Conservation (phyloP, 2,888 invertebrate species). For the Byasa hedistus region DNA sequence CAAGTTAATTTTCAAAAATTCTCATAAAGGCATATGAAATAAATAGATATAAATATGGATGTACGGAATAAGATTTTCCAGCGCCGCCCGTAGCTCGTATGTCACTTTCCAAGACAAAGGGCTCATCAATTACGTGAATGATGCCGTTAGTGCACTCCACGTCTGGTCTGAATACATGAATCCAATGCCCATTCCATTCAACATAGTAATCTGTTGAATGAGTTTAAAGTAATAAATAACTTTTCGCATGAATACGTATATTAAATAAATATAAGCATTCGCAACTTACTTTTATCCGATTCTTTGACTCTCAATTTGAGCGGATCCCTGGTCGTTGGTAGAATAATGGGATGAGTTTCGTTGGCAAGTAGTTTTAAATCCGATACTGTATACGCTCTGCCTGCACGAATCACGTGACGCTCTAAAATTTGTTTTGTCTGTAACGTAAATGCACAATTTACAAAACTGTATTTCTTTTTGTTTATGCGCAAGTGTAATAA, state of each 20-base stretch:
- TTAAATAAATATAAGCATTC: not conserved
- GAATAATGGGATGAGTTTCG: constrained; percentile 82
- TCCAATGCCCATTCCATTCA: constrained; percentile 91
- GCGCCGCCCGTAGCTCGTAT: constrained; percentile 84
- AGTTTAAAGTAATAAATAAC: constrained; percentile 10
- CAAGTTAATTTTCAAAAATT: not conserved
- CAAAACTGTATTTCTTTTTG: not conserved
- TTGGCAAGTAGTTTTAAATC: constrained; percentile 86
- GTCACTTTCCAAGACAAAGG: constrained; percentile 91
- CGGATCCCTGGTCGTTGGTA: constrained; percentile 86
- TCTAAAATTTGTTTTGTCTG: constrained; percentile 91
- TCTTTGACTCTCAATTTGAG: constrained; percentile 87
- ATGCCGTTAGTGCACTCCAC: constrained; percentile 97
- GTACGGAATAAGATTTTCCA: constrained; percentile 47
- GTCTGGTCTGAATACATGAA: constrained; percentile 93
- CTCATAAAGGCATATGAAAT: constrained; percentile 47
- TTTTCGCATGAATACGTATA: not conserved
- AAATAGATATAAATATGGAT: constrained; percentile 48
- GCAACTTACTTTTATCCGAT: constrained; percentile 82
- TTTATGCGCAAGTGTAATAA: not conserved
- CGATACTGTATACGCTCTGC: constrained; percentile 89
- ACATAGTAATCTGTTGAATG: constrained; percentile 86
- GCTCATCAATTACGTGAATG: constrained; percentile 95
- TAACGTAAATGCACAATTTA: constrained; percentile 34
- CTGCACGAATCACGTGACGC: constrained; percentile 91